Percentiles rank a stretch among this genome's conserved stretches.
Conservation (phyloP, 2,888 invertebrate genomes). For the Entomobrya multifasciata region DNA sequence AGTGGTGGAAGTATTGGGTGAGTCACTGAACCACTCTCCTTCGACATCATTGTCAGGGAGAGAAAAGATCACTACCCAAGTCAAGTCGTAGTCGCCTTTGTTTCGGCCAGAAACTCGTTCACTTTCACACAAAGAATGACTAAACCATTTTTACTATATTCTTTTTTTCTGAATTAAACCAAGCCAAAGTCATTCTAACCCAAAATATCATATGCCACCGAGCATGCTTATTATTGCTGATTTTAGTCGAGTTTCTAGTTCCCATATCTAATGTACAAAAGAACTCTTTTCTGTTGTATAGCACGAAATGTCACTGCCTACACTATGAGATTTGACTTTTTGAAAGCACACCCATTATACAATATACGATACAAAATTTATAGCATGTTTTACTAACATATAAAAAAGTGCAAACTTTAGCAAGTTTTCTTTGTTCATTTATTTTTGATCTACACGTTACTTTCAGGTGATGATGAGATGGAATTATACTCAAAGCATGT, state of each 20-base stretch:
- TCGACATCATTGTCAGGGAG: background rate
- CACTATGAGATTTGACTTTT: slow-evolving; percentile 13
- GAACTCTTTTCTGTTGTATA: background rate
- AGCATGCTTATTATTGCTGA: background rate
- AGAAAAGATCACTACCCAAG: slow-evolving; percentile 25
- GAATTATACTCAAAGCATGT: no score
- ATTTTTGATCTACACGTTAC: background rate
- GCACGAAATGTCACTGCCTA: slow-evolving; percentile 43
- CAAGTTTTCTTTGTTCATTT: slow-evolving; percentile 5
- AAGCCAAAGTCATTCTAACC: background rate
- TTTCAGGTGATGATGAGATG: background rate
- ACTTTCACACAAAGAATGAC: background rate
- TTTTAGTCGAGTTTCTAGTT: background rate
- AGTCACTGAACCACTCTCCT: no score
- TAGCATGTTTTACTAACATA: slow-evolving; percentile 40
- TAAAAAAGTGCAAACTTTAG: slow-evolving; percentile 52
- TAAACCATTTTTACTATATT: slow-evolving; percentile 16
- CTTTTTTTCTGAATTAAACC: background rate
- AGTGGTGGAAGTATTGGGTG: no score
- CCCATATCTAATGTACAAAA: background rate
- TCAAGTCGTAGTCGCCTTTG: slow-evolving; percentile 33
- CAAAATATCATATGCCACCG: background rate
- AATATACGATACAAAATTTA: background rate
- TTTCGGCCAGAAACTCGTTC: slow-evolving; percentile 22
- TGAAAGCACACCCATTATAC: no score